These are phyloP conservation scores for Pomacea canaliculata DNA, from an alignment of 2,888 invertebrate species.

Conservation along the genomic window DNA sequence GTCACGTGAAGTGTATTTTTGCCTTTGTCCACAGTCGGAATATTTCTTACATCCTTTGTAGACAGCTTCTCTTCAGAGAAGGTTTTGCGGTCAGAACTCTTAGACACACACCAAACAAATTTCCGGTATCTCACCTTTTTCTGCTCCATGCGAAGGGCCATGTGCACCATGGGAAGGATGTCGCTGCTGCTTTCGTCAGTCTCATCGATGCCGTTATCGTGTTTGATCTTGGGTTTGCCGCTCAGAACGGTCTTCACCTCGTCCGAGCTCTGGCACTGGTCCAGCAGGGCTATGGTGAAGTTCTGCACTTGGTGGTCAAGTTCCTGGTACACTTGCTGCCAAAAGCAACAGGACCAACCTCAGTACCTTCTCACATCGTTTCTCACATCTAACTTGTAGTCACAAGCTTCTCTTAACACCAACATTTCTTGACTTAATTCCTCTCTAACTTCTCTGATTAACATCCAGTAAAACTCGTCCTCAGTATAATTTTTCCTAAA, in stretches of 20 bases:
- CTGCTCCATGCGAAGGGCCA: conserved; percentile 47
- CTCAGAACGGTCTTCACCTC: conserved; percentile 59
- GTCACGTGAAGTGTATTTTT: too few species aligned
- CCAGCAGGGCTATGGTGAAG: conserved; percentile 60
- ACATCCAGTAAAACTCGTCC: too few species aligned
- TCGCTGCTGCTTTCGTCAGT: conserved; percentile 24
- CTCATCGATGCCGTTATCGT: conserved; percentile 7
- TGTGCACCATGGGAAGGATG: conserved; percentile 42
- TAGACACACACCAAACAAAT: too few species aligned
- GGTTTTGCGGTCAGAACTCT: too few species aligned
- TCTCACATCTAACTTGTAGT: neutral
- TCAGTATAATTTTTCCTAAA: too few species aligned
- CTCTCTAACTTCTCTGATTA: too few species aligned
- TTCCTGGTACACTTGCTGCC: conserved; percentile 58
- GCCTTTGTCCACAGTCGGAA: neutral
- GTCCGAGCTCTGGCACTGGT: conserved; percentile 61
- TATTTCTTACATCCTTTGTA: too few species aligned
- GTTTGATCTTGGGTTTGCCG: conserved; percentile 35
- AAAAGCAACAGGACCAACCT: neutral
- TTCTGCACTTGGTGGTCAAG: conserved; percentile 57
- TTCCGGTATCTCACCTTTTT: conserved; percentile 36
- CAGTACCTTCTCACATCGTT: neutral
- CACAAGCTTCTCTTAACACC: too few species aligned
- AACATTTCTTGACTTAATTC: too few species aligned
- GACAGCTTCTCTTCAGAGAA: too few species aligned